Conservation (phyloP, 2,797 vertebrate species). For the Pantherophis vulpinus region DNA sequence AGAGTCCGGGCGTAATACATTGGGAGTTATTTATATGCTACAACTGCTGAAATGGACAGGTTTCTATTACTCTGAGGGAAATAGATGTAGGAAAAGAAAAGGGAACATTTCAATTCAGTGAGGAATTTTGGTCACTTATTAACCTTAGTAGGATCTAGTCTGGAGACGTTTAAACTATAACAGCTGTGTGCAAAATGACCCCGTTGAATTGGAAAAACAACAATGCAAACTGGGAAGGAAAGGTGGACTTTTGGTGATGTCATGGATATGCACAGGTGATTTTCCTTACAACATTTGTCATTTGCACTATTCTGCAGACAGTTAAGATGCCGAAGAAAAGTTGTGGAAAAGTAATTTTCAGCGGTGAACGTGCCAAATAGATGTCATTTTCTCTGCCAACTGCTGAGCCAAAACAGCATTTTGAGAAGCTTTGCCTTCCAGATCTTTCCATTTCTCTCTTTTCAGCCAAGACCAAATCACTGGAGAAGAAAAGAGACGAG, state of each 20-base stretch:
- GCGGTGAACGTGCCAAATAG: constrained; percentile 53
- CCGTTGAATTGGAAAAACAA: constrained; percentile 10
- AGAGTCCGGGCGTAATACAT: not conserved
- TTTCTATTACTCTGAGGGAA: not conserved
- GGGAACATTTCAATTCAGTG: not conserved
- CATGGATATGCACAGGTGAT: not conserved
- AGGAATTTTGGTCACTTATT: not conserved
- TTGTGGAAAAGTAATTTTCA: constrained; percentile 59
- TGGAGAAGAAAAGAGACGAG: constrained; percentile 30
- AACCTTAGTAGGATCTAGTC: not conserved
- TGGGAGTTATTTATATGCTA: not conserved
- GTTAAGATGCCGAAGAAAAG: constrained; percentile 47
- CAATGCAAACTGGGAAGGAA: not conserved
- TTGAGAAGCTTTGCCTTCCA: constrained; percentile 57
- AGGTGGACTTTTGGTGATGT: not conserved
- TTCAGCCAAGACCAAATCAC: constrained; percentile 46
- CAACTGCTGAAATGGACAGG: not conserved
- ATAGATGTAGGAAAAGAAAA: not conserved
- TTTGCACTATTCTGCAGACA: not conserved
- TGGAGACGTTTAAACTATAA: not conserved
- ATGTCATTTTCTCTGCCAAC: constrained; percentile 52
- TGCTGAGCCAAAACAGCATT: constrained; percentile 1
- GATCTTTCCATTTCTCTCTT: constrained; percentile 56
- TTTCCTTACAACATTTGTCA: not conserved
- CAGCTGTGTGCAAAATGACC: not conserved